A percentile compares a stretch with the other conserved stretches of the same genome.
These are phyloP conservation scores for Papilio xuthus DNA, from an alignment of 1,140 invertebrate species.

Conservation along the genomic window DNA sequence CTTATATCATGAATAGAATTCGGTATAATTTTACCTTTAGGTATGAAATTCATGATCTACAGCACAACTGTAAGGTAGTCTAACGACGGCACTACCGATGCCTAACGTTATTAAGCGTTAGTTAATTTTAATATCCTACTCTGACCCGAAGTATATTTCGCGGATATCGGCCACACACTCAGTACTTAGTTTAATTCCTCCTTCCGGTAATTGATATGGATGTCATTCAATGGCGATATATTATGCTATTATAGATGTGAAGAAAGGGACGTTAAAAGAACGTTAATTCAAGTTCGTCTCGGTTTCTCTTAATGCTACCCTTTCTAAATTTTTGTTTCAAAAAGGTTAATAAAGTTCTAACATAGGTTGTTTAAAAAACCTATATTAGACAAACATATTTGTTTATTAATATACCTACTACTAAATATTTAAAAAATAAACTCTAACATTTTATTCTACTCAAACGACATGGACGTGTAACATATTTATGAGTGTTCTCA, in stretches of 20 bases:
- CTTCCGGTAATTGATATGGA: constrained; percentile 3
- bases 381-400: neutral
- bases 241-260: neutral
- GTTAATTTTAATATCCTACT: neutral
- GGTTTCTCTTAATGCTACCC: no score
- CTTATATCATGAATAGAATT: neutral
- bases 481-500: constrained; percentile 18
- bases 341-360: neutral
- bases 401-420: neutral
- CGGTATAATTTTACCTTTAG: neutral
- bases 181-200: constrained; percentile 24
- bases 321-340: no score
- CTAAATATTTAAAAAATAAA: constrained; percentile 5
- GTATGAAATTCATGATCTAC: no score
- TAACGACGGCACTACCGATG: neutral
- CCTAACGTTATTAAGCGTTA: neutral
- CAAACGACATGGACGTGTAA: constrained; percentile 17
- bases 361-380: neutral
- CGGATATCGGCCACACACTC: neutral
- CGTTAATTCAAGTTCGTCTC: no score
- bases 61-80: no score
- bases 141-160: neutral
- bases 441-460: neutral
- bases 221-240: neutral
- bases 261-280: neutral